phyloP scores from a whole-genome alignment of 2,888 invertebrate species.

The Serripes groenlandicus region DNA sequence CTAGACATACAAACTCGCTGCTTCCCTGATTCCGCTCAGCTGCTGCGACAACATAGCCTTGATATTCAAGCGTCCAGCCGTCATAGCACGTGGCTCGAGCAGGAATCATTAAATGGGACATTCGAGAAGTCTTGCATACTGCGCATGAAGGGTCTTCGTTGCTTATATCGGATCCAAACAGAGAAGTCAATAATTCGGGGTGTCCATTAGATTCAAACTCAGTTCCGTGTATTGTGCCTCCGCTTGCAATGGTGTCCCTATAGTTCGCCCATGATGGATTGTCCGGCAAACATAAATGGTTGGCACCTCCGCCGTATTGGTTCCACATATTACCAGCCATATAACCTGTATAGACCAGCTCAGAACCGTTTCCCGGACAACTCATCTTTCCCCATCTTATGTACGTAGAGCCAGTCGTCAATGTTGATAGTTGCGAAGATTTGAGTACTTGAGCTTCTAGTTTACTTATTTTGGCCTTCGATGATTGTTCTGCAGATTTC shows the following conservation, averaged over 20 bases:
- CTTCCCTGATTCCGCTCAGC: neutral
- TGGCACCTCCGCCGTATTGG: neutral
- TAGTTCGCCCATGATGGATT: slow-evolving; percentile 7
- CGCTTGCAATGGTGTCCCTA: neutral
- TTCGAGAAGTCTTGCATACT: neutral
- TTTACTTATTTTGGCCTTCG: too few relatives aligned
- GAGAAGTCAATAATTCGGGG: too few relatives aligned
- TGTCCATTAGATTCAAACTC: neutral
- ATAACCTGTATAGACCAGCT: slow-evolving; percentile 4
- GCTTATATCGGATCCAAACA: neutral
- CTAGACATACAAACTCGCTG: slow-evolving; percentile 3
- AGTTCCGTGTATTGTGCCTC: neutral
- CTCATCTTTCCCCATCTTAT: neutral
- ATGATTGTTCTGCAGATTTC: too few relatives aligned
- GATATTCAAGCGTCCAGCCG: slow-evolving; percentile 11
- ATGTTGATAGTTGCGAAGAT: too few relatives aligned
- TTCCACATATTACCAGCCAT: slow-evolving; percentile 12
- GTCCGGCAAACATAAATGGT: slow-evolving; percentile 1
- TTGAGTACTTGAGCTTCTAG: too few relatives aligned
- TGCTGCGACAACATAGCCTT: slow-evolving; percentile 15
- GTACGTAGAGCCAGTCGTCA: too few relatives aligned
- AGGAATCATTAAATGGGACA: neutral
- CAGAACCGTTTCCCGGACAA: slow-evolving; percentile 12
- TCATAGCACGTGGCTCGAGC: slow-evolving; percentile 2
- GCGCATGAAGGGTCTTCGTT: slow-evolving; percentile 10